Conservation (phyloP, 2,113 vertebrate species). For the Tragelaphus imberbis region DNA sequence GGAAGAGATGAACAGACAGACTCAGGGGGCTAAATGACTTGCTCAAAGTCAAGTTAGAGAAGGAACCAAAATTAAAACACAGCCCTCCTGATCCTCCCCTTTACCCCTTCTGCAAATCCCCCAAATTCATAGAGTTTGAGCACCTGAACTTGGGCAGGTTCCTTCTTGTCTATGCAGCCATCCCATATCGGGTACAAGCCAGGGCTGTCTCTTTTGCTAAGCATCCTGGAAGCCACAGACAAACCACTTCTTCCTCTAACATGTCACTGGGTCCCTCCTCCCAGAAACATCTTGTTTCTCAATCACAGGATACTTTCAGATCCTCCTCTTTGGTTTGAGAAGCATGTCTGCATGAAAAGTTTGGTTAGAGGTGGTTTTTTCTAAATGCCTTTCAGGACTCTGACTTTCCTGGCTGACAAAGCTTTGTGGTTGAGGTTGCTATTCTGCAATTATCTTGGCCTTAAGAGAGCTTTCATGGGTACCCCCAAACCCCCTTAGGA, state of each 20-base stretch:
- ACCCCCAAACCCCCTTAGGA: neutral
- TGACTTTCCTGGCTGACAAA: conserved; percentile 13
- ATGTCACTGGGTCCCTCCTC: neutral
- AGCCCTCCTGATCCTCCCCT: neutral
- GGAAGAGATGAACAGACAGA: neutral
- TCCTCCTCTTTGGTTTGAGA: conserved; percentile 23
- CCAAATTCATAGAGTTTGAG: too few relatives aligned
- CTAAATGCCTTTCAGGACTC: conserved; percentile 22
- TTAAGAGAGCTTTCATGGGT: conserved; percentile 2
- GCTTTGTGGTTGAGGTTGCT: neutral
- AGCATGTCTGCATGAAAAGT: neutral
- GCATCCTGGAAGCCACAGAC: conserved; percentile 18
- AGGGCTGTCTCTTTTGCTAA: neutral
- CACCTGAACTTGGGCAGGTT: neutral
- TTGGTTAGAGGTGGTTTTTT: conserved; percentile 36
- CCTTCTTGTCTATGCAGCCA: neutral
- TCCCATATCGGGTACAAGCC: neutral
- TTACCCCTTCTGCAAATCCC: neutral
- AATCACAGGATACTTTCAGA: conserved; percentile 28
- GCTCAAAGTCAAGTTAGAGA: neutral
- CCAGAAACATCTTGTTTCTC: conserved; percentile 24
- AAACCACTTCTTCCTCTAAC: conserved; percentile 9
- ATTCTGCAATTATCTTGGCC: neutral
- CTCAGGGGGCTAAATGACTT: neutral
- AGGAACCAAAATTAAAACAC: neutral